A percentile compares a stretch with the other conserved stretches of the same genome.
These are phyloP conservation scores for Neodiprion lecontei DNA, from an alignment of 1,140 invertebrate species.

Conservation along the genomic window DNA sequence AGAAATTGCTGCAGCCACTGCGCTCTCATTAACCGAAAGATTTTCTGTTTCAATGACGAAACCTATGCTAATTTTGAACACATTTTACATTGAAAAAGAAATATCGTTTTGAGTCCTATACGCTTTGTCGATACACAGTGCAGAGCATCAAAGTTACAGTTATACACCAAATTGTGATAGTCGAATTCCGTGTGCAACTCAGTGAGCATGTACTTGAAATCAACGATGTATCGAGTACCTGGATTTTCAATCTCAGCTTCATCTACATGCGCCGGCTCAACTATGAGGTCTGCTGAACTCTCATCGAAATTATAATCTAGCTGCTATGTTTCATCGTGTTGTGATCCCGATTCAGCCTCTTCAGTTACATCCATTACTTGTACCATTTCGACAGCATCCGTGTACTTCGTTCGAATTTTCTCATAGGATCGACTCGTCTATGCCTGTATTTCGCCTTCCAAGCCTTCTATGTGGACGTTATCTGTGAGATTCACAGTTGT, in stretches of 20 bases:
- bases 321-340: too few relatives aligned
- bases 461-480: too few relatives aligned
- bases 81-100: background rate
- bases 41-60: background rate
- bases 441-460: too few relatives aligned
- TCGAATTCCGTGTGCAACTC: slow-evolving; percentile 19
- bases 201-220: slow-evolving; percentile 5
- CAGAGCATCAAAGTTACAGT: slow-evolving; percentile 2
- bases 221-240: slow-evolving; percentile 15
- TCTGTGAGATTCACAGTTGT: too few relatives aligned
- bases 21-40: slow-evolving; percentile 20
- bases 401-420: too few relatives aligned
- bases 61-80: background rate
- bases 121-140: background rate
- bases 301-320: too few relatives aligned
- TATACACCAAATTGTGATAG: background rate
- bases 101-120: background rate
- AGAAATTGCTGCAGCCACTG: slow-evolving; percentile 27
- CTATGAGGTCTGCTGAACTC: too few relatives aligned
- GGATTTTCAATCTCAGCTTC: slow-evolving; percentile 8
- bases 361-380: too few relatives aligned
- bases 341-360: too few relatives aligned
- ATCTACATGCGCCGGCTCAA: too few relatives aligned
- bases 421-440: too few relatives aligned
- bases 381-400: too few relatives aligned